These are phyloP conservation scores for Hemitrygon akajei DNA, from an alignment of 2,797 vertebrate species.

Conservation along the genomic window DNA sequence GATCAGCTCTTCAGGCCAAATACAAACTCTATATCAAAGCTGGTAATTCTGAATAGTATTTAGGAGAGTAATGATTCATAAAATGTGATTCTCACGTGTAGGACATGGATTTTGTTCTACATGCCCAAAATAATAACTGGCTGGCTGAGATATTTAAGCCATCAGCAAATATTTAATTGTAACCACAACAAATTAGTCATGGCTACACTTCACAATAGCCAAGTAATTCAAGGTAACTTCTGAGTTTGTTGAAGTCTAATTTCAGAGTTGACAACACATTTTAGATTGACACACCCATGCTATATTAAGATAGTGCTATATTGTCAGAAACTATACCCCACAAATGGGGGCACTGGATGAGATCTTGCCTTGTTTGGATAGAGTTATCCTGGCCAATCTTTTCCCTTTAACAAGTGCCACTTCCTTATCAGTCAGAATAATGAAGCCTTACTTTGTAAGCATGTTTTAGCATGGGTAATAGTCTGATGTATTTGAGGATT, in stretches of 20 bases:
- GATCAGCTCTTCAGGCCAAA: neutral
- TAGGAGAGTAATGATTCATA: neutral
- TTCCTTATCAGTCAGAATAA: too few species aligned
- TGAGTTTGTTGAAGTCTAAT: neutral
- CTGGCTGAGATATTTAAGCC: neutral
- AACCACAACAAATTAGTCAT: slow-evolving; percentile 6
- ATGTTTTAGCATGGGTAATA: neutral
- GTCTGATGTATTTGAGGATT: neutral
- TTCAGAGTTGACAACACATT: neutral
- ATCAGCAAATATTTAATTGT: neutral
- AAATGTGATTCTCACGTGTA: neutral
- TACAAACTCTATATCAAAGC: neutral
- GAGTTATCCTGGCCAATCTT: neutral
- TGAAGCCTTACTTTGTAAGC: neutral
- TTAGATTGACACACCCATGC: neutral
- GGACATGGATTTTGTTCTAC: neutral
- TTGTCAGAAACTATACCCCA: neutral
- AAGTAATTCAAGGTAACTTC: neutral
- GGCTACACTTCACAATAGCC: neutral
- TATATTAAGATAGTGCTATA: neutral
- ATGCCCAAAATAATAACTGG: neutral
- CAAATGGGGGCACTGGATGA: neutral
- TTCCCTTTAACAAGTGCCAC: neutral
- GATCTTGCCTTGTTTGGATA: neutral
- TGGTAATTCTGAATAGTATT: neutral